Base-by-base conservation (phyloP, 2,888 invertebrate species). In the Ditula angustiorana region DNA sequence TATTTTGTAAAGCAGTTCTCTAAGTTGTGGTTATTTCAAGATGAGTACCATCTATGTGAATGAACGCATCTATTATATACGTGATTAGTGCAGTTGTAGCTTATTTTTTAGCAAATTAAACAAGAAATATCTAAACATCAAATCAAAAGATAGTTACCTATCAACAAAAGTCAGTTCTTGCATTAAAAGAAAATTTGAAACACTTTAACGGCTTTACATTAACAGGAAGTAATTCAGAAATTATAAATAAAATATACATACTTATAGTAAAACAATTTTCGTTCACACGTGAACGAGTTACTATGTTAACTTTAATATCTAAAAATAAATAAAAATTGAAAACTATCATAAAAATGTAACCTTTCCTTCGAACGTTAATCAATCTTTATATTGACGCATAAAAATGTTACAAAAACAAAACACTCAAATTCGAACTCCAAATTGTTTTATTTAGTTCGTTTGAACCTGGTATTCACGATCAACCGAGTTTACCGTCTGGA, bases 131-230 rank as follows among this genome's bases (percentile, higher is more conserved):
- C 13, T 21, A 55, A 37, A 5, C 23, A 50, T n/a, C 8, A 19
- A 57, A 46, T 13, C 8, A 23, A 41, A 23, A 8, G 23, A 52
- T 64, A 64, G 26, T 64, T 64, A 64, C 64, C 59, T 64, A 64
- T 58, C 26, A 28, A 59, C 35, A 59, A 64, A 59, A 64, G 44
- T 64, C 64, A 64, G 64, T 59, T 64, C 64, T 64, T 64, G 64
- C 64, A n/a, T 35, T 58, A 58, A 59, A 64, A 46, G 26, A 47
- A 58, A 46, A 58, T 26, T 19, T 16, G 8, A 28, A 49, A 26
- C 49, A 28, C 16, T 49, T 49, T 26, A 30, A 28, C 28, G 13
- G 28, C 19, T 57, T 41, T 44, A 13, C 8, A 53, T 24, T n/a
- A 7, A 24, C 23, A 24, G 1, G n/a, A 47, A 47, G 8, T 24